Percentiles rank a stretch among this genome's conserved stretches.
Conservation (phyloP, 2,113 vertebrate species). For the Paramisgurnus dabryanus region DNA sequence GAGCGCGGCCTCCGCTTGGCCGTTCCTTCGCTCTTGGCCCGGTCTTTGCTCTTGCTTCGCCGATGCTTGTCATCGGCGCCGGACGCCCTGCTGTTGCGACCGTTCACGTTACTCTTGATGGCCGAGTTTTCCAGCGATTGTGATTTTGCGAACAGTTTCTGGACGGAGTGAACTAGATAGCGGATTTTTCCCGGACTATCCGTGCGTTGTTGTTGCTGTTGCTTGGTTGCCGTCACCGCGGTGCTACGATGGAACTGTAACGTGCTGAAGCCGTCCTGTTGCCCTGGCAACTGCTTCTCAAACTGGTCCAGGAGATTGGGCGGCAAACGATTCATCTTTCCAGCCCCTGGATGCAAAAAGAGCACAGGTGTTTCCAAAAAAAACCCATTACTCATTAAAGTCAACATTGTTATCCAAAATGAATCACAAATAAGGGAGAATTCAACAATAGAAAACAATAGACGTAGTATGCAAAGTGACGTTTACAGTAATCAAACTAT, state of each 20-base stretch:
- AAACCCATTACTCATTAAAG: too few relatives aligned
- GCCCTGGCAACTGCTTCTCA: slow-evolving; percentile 92
- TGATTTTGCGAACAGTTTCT: slow-evolving; percentile 91
- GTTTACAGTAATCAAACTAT: too few relatives aligned
- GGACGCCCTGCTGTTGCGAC: slow-evolving; percentile 71
- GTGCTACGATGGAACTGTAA: slow-evolving; percentile 90
- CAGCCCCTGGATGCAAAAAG: slow-evolving; percentile 64
- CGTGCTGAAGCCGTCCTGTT: slow-evolving; percentile 94
- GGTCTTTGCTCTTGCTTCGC: slow-evolving; percentile 96
- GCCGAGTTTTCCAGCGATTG: slow-evolving; percentile 85
- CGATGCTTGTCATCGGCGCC: slow-evolving; percentile 87
- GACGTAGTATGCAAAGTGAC: too few relatives aligned
- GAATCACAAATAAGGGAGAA: too few relatives aligned
- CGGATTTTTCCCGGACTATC: slow-evolving; percentile 97
- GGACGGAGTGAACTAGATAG: slow-evolving; percentile 94
- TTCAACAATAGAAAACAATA: too few relatives aligned
- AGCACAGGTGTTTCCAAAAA: not conserved
- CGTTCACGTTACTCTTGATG: slow-evolving; percentile 85
- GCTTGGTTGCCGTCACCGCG: slow-evolving; percentile 70
- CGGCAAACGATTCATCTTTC: slow-evolving; percentile 88
- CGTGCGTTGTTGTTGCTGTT: slow-evolving; percentile 89
- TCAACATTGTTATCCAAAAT: too few relatives aligned
- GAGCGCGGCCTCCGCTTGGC: slow-evolving; percentile 89
- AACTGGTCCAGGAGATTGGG: slow-evolving; percentile 94
- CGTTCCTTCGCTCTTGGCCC: slow-evolving; percentile 85